Conservation (phyloP, 2,113 vertebrate species). For the Isichthys henryi region DNA sequence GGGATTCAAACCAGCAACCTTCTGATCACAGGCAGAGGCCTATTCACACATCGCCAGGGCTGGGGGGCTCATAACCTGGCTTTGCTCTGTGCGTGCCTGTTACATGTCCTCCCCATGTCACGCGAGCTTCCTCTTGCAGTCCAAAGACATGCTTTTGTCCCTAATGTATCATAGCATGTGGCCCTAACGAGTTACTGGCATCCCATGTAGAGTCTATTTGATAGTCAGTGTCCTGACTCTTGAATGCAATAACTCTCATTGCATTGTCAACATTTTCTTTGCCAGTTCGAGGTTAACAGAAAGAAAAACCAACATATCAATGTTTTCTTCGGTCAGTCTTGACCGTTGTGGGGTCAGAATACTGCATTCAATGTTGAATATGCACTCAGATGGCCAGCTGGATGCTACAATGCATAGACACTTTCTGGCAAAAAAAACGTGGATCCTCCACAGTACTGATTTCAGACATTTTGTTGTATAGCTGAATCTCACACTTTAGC, state of each 20-base stretch:
- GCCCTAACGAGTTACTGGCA: neutral
- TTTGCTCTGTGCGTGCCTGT: neutral
- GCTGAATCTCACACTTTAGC: slow-evolving; percentile 5
- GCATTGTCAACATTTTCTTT: neutral
- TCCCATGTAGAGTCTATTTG: neutral
- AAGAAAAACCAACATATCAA: neutral
- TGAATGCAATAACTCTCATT: neutral
- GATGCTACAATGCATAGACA: slow-evolving; percentile 24
- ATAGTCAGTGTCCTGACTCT: neutral
- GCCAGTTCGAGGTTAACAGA: neutral
- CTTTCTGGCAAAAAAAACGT: slow-evolving; percentile 19
- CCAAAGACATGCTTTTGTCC: neutral
- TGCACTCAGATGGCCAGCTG: neutral
- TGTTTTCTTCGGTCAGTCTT: neutral
- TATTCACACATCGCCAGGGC: neutral
- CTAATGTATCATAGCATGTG: neutral
- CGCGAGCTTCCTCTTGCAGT: neutral
- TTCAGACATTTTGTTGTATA: slow-evolving; percentile 21
- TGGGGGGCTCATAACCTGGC: neutral
- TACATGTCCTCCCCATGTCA: neutral
- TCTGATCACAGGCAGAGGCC: neutral
- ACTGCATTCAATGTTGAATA: neutral
- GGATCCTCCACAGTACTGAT: slow-evolving; percentile 23
- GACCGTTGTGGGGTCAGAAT: neutral
- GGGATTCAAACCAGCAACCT: neutral